These are phyloP conservation scores for Drosophila anceps DNA, from an alignment of 2,888 invertebrate genomes.

Conservation along the genomic window DNA sequence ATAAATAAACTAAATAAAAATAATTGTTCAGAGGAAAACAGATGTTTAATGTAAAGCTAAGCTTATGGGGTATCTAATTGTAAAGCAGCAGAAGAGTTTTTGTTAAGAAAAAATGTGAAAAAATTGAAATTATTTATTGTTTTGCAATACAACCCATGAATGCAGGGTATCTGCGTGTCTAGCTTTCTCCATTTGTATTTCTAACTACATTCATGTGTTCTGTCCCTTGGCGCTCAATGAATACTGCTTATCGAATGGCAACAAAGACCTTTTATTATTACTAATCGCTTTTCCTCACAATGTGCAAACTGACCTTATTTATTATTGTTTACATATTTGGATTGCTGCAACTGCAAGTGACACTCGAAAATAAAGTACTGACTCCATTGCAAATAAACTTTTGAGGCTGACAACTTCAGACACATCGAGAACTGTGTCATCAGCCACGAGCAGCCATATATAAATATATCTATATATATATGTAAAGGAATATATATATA, in stretches of 20 bases:
- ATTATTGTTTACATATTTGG: conserved; percentile 23
- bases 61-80: background rate
- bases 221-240: background rate
- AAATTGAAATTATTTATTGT: background rate
- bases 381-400: conserved; percentile 30
- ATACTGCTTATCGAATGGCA: background rate
- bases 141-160: no score
- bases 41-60: no score
- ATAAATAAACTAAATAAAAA: background rate
- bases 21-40: no score
- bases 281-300: conserved; percentile 13
- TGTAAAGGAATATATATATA: conserved; percentile 8
- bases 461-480: background rate
- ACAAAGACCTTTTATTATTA: conserved; percentile 28
- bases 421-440: conserved; percentile 16
- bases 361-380: conserved; percentile 31
- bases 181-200: background rate
- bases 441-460: background rate
- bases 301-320: conserved; percentile 38
- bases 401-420: conserved; percentile 3
- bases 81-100: background rate
- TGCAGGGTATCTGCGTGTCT: background rate
- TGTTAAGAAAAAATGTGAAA: background rate
- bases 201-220: background rate
- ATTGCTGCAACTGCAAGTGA: conserved; percentile 12